Evolutionary conservation across 1,140 invertebrate species (phyloP).

Genomic region (Drosophila parvula): DNA sequence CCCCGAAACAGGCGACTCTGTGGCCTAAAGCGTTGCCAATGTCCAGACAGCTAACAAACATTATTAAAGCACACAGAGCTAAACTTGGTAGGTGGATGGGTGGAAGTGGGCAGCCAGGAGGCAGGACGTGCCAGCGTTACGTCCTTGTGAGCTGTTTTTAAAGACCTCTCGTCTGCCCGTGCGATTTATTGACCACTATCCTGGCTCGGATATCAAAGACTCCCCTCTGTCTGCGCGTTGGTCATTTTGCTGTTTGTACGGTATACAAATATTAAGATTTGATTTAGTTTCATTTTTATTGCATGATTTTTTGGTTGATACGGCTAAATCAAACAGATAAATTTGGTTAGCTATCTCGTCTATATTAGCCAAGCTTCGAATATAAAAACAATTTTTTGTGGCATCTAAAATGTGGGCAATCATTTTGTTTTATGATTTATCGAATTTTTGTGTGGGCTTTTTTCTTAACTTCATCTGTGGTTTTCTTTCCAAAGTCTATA

Average conservation of each 20-base stretch:
- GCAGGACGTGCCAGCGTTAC: conserved; percentile 1
- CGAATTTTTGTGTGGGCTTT: background rate
- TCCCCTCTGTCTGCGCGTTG: background rate
- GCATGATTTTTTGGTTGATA: background rate
- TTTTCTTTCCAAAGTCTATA: background rate
- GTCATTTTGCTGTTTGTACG: background rate
- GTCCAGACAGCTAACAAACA: conserved; percentile 14
- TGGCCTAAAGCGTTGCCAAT: conserved; percentile 5
- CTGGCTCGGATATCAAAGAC: conserved; percentile 6
- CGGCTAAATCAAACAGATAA: background rate
- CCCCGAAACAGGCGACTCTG: background rate
- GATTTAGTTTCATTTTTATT: background rate
- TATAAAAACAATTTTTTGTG: background rate
- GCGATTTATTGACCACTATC: conserved; percentile 20
- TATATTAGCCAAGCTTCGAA: background rate
- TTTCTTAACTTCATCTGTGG: background rate
- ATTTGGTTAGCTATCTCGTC: background rate
- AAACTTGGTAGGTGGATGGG: background rate
- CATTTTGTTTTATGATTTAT: background rate
- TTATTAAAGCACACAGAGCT: conserved; percentile 5
- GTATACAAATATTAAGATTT: background rate
- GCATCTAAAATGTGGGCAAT: background rate
- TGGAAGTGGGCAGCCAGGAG: background rate
- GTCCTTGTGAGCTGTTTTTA: conserved; percentile 18
- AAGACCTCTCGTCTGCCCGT: conserved; percentile 9